These are phyloP conservation scores for Dasysyrphus albostriatus DNA, from an alignment of 2,888 invertebrate species.

Conservation along the genomic window DNA sequence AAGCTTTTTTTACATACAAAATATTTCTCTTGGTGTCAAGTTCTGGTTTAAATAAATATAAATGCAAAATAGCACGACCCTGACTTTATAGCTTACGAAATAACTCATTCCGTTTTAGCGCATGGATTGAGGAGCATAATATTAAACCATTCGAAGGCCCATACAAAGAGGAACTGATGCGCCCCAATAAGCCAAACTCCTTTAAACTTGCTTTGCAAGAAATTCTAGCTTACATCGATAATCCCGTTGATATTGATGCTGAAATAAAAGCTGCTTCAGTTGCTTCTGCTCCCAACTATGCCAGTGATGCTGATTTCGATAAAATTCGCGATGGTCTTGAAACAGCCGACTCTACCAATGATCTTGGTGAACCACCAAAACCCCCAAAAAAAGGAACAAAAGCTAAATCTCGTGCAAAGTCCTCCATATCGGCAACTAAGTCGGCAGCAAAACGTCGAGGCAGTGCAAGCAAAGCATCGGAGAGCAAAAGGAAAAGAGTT, in stretches of 20 bases:
- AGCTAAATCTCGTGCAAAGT: slow-evolving; percentile 74
- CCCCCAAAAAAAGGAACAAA: slow-evolving; percentile 69
- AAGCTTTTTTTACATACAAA: too few species aligned
- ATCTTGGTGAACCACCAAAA: slow-evolving; percentile 71
- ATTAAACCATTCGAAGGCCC: slow-evolving; percentile 91
- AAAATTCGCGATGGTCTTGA: slow-evolving; percentile 86
- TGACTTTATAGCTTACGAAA: not conserved
- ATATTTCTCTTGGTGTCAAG: too few species aligned
- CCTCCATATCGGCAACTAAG: slow-evolving; percentile 66
- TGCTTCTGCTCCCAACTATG: slow-evolving; percentile 80
- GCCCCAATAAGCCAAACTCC: slow-evolving; percentile 89
- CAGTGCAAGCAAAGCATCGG: slow-evolving; percentile 69
- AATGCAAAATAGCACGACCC: too few species aligned
- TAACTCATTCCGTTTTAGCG: slow-evolving; percentile 85
- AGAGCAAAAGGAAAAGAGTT: slow-evolving; percentile 83
- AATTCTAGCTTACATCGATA: slow-evolving; percentile 91
- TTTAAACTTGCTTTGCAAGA: slow-evolving; percentile 92
- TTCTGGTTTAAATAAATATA: too few species aligned
- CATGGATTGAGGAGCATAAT: slow-evolving; percentile 94
- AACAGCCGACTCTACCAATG: slow-evolving; percentile 74
- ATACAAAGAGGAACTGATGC: slow-evolving; percentile 90
- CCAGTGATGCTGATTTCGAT: slow-evolving; percentile 89
- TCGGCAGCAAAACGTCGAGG: slow-evolving; percentile 80
- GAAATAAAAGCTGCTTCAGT: slow-evolving; percentile 78
- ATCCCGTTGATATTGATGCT: slow-evolving; percentile 85